A percentile compares a stretch with the other conserved stretches of the same genome.
Evolutionary conservation across 2,888 invertebrate genomes (phyloP).

Genomic region (Dione juno): DNA sequence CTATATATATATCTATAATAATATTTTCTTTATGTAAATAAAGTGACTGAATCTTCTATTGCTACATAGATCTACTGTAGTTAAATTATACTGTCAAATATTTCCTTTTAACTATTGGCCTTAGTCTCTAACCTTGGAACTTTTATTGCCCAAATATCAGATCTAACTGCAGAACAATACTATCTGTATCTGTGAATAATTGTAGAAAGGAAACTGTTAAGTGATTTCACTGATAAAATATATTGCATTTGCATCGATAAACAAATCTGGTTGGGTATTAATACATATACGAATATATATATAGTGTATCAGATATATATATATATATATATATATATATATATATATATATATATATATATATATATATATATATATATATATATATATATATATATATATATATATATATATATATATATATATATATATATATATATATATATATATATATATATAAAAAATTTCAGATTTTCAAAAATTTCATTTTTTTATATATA

Average conservation of each 20-base stretch:
- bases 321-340: too few relatives aligned
- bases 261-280: not conserved
- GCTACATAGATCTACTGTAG: slow-evolving; percentile 25
- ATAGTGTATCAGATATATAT: too few relatives aligned
- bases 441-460: too few relatives aligned
- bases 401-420: too few relatives aligned
- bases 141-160: slow-evolving; percentile 45
- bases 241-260: not conserved
- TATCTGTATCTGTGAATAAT: slow-evolving; percentile 35
- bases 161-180: slow-evolving; percentile 40
- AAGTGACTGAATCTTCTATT: slow-evolving; percentile 6
- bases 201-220: slow-evolving; percentile 40
- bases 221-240: slow-evolving; percentile 31
- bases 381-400: too few relatives aligned
- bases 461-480: too few relatives aligned
- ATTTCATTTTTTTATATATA: too few relatives aligned
- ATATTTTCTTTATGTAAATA: slow-evolving; percentile 1
- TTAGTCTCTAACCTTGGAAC: slow-evolving; percentile 45
- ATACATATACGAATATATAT: too few relatives aligned
- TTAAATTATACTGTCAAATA: slow-evolving; percentile 46
- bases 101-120: slow-evolving; percentile 48
- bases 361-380: too few relatives aligned
- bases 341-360: too few relatives aligned
- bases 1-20: too few relatives aligned
- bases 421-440: too few relatives aligned